Conservation (phyloP, 2,888 invertebrate species). For the Linnaemya vulpina region DNA sequence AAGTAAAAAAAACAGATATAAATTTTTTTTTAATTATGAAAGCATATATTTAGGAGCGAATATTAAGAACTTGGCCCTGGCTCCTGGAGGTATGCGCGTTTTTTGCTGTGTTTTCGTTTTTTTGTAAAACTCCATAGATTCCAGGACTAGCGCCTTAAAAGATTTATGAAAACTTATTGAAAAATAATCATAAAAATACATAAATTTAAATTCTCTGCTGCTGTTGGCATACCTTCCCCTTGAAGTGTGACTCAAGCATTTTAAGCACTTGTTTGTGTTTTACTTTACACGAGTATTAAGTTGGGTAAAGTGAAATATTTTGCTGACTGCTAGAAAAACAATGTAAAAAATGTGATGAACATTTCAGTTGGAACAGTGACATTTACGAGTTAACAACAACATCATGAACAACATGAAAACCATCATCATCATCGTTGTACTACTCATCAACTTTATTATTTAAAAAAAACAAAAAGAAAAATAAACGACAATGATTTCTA, state of each 20-base stretch:
- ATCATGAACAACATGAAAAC: conserved; percentile 29
- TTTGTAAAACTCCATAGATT: too few relatives aligned
- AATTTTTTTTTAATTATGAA: too few relatives aligned
- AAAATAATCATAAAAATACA: too few relatives aligned
- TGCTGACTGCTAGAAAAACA: conserved; percentile 51
- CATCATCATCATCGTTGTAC: conserved; percentile 20
- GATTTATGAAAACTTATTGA: too few relatives aligned
- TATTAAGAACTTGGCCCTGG: too few relatives aligned
- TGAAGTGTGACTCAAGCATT: conserved; percentile 57
- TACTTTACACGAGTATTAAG: not conserved
- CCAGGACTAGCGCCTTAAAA: too few relatives aligned
- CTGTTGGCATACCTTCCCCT: conserved; percentile 27
- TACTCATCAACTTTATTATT: conserved; percentile 37
- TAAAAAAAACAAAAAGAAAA: not conserved
- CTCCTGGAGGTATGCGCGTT: not conserved
- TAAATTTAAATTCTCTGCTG: not conserved
- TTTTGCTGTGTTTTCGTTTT: too few relatives aligned
- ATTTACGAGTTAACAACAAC: conserved; percentile 66
- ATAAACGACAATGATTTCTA: conserved; percentile 66
- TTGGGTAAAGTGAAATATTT: conserved; percentile 52
- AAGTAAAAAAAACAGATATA: too few relatives aligned
- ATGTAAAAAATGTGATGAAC: conserved; percentile 70
- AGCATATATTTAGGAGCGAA: too few relatives aligned
- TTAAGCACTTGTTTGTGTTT: conserved; percentile 51
- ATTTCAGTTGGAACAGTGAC: conserved; percentile 69